These are phyloP conservation scores for Drosophila macrospina DNA, from an alignment of 2,888 invertebrate genomes.

Conservation along the genomic window DNA sequence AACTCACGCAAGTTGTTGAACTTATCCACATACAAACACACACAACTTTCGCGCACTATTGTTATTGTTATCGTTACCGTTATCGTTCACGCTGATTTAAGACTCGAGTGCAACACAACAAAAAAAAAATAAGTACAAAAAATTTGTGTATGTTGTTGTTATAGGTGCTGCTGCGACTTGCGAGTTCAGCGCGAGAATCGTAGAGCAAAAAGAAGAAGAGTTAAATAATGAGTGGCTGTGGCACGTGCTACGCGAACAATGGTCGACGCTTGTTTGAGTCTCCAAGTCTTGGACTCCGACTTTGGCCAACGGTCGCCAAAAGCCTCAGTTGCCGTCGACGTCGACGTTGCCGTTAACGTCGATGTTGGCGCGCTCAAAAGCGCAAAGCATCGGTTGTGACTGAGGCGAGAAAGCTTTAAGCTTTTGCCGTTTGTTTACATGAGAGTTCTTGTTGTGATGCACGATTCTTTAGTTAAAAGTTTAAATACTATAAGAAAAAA, in stretches of 20 bases:
- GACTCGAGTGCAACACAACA: slow-evolving; percentile 1
- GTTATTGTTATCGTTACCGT: slow-evolving; percentile 14
- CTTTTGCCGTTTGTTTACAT: slow-evolving; percentile 47
- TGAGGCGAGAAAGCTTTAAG: slow-evolving; percentile 60
- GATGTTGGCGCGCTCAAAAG: slow-evolving; percentile 37
- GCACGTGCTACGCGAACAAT: slow-evolving; percentile 85
- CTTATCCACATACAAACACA: slow-evolving; percentile 2
- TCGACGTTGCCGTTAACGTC: background rate
- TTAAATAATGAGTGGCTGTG: slow-evolving; percentile 45
- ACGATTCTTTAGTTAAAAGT: no score
- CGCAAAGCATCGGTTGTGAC: slow-evolving; percentile 29
- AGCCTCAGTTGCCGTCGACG: slow-evolving; percentile 36
- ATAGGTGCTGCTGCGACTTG: slow-evolving; percentile 1
- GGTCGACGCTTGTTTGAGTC: slow-evolving; percentile 83
- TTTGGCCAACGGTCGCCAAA: slow-evolving; percentile 57
- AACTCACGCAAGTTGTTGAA: background rate
- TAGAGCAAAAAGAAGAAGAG: slow-evolving; percentile 4
- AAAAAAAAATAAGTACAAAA: slow-evolving; percentile 7
- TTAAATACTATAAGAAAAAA: no score
- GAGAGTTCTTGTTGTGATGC: slow-evolving; percentile 11
- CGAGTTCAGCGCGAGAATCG: slow-evolving; percentile 18
- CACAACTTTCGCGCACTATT: background rate
- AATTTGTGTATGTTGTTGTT: slow-evolving; percentile 21
- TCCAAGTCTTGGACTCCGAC: slow-evolving; percentile 38
- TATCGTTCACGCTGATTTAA: slow-evolving; percentile 9